Conservation (phyloP, 2,113 vertebrate species). For the Gracilinanus agilis region DNA sequence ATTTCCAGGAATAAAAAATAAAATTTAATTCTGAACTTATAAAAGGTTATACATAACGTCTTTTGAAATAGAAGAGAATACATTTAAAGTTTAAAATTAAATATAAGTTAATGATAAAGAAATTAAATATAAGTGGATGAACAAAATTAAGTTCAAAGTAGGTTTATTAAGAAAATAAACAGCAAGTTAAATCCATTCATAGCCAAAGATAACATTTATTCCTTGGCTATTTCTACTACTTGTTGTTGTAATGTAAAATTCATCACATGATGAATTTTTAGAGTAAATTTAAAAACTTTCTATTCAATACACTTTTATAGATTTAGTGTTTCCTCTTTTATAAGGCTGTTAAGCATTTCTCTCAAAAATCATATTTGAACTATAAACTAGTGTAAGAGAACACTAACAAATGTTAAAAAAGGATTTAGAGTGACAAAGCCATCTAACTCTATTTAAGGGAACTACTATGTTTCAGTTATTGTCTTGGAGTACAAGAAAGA, state of each 20-base stretch:
- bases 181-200: slow-evolving; percentile 5
- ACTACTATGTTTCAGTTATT: slow-evolving; percentile 61
- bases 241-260: background rate
- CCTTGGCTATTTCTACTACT: background rate
- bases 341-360: background rate
- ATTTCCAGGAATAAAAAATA: background rate
- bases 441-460: slow-evolving; percentile 61
- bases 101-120: slow-evolving; percentile 4
- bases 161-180: slow-evolving; percentile 33
- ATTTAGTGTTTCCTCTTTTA: slow-evolving; percentile 25
- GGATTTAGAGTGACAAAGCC: slow-evolving; percentile 61
- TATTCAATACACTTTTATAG: slow-evolving; percentile 43
- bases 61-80: slow-evolving; percentile 46
- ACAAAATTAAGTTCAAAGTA: slow-evolving; percentile 54
- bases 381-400: slow-evolving; percentile 42
- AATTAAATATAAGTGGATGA: slow-evolving; percentile 36
- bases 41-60: slow-evolving; percentile 14
- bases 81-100: slow-evolving; percentile 54
- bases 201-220: background rate
- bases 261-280: background rate
- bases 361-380: slow-evolving; percentile 46
- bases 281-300: background rate
- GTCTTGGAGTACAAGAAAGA: slow-evolving; percentile 44
- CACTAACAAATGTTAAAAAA: slow-evolving; percentile 22
- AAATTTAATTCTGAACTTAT: slow-evolving; percentile 61